phyloP scores from a whole-genome alignment of 2,797 vertebrate species.

The Otus scops region DNA sequence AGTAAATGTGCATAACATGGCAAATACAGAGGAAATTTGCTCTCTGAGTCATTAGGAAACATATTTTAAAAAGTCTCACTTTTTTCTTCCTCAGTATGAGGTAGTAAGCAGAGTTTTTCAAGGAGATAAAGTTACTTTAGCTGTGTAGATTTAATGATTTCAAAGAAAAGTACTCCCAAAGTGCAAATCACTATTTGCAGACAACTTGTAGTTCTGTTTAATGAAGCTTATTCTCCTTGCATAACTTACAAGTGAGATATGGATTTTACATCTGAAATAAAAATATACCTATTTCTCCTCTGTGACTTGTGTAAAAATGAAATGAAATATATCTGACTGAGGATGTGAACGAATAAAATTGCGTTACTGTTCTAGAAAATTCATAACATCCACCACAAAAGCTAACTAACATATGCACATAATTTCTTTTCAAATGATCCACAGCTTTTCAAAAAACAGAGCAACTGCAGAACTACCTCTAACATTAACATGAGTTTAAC shows the following conservation, averaged over 20 bases:
- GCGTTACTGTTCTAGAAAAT: conserved; percentile 53
- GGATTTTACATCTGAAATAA: conserved; percentile 67
- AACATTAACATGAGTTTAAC: background rate
- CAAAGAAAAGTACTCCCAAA: conserved; percentile 63
- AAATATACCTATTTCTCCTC: conserved; percentile 55
- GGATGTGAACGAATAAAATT: conserved; percentile 42
- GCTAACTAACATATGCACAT: background rate
- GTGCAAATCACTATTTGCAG: conserved; percentile 58
- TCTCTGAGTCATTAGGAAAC: conserved; percentile 41
- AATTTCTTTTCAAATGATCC: background rate
- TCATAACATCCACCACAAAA: conserved; percentile 46
- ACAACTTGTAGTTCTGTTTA: conserved; percentile 67
- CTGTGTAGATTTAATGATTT: conserved; percentile 67
- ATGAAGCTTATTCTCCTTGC: conserved; percentile 67
- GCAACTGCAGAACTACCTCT: background rate
- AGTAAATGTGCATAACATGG: background rate
- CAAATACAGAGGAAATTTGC: conserved; percentile 3
- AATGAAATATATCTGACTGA: conserved; percentile 28
- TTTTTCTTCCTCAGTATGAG: conserved; percentile 34
- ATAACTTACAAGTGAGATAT: conserved; percentile 63
- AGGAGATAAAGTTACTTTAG: conserved; percentile 50
- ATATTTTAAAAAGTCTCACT: conserved; percentile 15
- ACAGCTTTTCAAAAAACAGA: background rate
- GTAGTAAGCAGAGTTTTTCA: conserved; percentile 56
- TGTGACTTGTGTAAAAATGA: conserved; percentile 36